These are phyloP conservation scores for Turritopsis rubra DNA, from an alignment of 30 jellyfish, hydroid and myxozoan species.

Conservation along the genomic window DNA sequence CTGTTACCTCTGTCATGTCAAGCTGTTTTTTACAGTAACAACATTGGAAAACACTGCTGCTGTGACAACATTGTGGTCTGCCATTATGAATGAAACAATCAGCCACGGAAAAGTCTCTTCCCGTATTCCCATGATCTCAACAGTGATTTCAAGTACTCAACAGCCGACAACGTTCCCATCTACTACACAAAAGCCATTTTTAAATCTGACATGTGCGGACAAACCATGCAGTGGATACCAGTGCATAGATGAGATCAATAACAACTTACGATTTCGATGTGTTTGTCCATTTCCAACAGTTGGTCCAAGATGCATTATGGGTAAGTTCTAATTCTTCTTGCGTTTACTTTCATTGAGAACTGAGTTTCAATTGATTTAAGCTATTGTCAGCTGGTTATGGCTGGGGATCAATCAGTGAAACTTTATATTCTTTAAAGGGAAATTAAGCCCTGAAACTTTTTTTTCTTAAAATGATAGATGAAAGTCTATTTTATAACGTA, in stretches of 20 bases:
- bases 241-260: constrained; percentile 49
- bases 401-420: too few species aligned
- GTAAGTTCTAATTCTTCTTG: constrained; percentile 17
- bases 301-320: constrained; percentile 83
- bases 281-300: constrained; percentile 63
- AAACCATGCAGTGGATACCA: constrained; percentile 69
- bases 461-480: too few species aligned
- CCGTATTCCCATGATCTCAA: not conserved
- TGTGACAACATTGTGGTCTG: not conserved
- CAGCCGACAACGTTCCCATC: constrained; percentile 15
- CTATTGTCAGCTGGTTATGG: not conserved
- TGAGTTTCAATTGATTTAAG: not conserved
- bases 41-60: not conserved
- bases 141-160: not conserved
- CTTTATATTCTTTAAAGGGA: not conserved
- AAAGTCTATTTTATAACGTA: too few species aligned
- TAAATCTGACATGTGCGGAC: constrained; percentile 65
- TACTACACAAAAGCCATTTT: constrained; percentile 49
- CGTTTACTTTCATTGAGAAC: not conserved
- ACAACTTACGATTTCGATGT: constrained; percentile 51
- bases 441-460: too few species aligned
- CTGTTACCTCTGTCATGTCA: not conserved
- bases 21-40: not conserved
- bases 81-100: not conserved
- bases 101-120: not conserved